Percentiles rank a stretch among this genome's conserved stretches.
Conservation (phyloP, 1,140 invertebrate species). For the Saccostrea glomerata region DNA sequence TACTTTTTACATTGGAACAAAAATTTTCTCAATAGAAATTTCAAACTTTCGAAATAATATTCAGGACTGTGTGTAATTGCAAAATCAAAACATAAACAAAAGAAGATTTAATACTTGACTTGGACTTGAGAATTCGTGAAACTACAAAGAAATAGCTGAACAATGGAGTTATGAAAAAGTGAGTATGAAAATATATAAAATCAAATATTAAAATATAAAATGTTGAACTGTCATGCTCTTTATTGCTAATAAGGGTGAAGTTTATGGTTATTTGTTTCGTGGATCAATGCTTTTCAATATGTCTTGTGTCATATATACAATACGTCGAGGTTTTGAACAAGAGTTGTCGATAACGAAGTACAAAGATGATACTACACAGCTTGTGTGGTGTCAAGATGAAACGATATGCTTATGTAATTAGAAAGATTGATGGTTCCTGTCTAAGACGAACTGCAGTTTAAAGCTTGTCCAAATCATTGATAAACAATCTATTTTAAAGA, state of each 20-base stretch:
- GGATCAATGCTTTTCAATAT: neutral
- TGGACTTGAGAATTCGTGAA: too few relatives aligned
- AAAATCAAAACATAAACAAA: too few relatives aligned
- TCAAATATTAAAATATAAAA: too few relatives aligned
- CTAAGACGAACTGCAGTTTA: neutral
- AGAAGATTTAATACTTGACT: too few relatives aligned
- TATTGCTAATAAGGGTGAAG: neutral
- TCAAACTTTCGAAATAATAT: too few relatives aligned
- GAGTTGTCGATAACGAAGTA: neutral
- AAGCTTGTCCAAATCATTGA: neutral
- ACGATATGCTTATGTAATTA: slow-evolving; percentile 14
- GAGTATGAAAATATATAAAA: too few relatives aligned
- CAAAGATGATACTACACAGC: neutral
- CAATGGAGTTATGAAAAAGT: too few relatives aligned
- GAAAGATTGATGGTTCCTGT: neutral
- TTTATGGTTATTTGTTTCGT: neutral
- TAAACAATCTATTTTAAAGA: neutral
- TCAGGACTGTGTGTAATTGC: too few relatives aligned
- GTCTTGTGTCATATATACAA: neutral
- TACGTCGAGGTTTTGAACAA: neutral
- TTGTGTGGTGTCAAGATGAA: slow-evolving; percentile 12
- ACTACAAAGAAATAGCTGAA: too few relatives aligned
- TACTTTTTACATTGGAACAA: too few relatives aligned
- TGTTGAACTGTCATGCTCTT: neutral
- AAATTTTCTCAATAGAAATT: too few relatives aligned